Base-by-base conservation (phyloP, 2,888 invertebrate species). In the Melieria crassipennis region DNA sequence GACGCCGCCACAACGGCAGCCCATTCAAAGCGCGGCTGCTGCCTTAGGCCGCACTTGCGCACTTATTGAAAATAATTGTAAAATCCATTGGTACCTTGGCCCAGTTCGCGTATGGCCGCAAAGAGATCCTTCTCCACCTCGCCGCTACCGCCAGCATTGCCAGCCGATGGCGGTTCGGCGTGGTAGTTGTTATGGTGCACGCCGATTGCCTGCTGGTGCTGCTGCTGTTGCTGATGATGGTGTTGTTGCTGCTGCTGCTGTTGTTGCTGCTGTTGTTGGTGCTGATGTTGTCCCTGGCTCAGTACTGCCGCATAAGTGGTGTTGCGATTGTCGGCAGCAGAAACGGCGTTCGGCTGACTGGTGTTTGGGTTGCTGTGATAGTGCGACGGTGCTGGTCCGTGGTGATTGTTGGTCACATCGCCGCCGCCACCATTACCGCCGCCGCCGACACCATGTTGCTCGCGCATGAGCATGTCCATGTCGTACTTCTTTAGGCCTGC, bases 21-120 rank as follows among this genome's bases (percentile, higher is more conserved):
- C 30, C 30, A 30, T 30, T 30, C 30, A 30, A 30, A 30, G 30
- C 30, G 30, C 30, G 30, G 30, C 30, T 30, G 30, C 30, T 30
- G 30, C 30, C 30, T 30, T 30, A 30, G 30, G 30, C 30, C 30
- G 30, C 30, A 30, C 30, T 30, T 30, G 30, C 30, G 30, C 30
- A 63, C 75, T 83, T 82, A 89, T 80, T 89, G 89, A 86, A 90
- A 90, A 85, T 89, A 89, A 82, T 89, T 89, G 82, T 89, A 89
- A 78, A 89, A 88, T 75, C 89, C 88, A 75, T 87, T 84, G 75
- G 86, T 84, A 79, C 87, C 85, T 81, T 88, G 88, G 48, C 88
- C 88, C 70, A 88, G 80, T 73, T 88, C 88, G 65, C 88, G 83
- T 75, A 88, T 86, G 74, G 88, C 87, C 62, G 88, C 87, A 80